Conservation (phyloP, 2,113 vertebrate genomes). For the Aramus guarauna region DNA sequence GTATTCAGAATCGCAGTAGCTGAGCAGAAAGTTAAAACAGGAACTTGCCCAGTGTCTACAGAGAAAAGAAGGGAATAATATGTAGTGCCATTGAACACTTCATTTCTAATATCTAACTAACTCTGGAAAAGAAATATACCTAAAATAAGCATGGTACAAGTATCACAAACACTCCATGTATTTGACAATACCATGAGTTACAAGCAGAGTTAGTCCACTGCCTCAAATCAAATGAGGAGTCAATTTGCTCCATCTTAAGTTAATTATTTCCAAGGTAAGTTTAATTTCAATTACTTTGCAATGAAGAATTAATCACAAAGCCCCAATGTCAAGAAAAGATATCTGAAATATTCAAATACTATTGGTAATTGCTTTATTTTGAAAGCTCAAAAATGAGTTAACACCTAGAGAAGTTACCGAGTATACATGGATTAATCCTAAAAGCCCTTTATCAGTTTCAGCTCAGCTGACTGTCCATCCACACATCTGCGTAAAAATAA, state of each 20-base stretch:
- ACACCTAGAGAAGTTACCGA: neutral
- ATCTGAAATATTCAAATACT: neutral
- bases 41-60: neutral
- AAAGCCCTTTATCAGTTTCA: neutral
- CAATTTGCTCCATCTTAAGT: neutral
- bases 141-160: neutral
- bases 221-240: neutral
- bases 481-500: neutral
- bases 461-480: neutral
- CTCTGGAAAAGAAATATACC: neutral
- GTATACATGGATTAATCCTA: neutral
- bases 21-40: neutral
- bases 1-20: neutral
- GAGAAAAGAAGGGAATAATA: neutral
- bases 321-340: neutral
- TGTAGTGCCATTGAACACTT: neutral
- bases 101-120: neutral
- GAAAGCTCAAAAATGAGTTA: neutral
- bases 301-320: neutral
- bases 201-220: neutral
- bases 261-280: constrained; percentile 8
- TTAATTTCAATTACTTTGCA: constrained; percentile 1
- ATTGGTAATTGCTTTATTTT: neutral
- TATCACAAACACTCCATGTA: neutral
- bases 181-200: neutral